Percentiles rank a stretch among this genome's conserved stretches.
These are phyloP conservation scores for Limnothrissa miodon DNA, from an alignment of 2,113 vertebrate genomes.

Conservation along the genomic window DNA sequence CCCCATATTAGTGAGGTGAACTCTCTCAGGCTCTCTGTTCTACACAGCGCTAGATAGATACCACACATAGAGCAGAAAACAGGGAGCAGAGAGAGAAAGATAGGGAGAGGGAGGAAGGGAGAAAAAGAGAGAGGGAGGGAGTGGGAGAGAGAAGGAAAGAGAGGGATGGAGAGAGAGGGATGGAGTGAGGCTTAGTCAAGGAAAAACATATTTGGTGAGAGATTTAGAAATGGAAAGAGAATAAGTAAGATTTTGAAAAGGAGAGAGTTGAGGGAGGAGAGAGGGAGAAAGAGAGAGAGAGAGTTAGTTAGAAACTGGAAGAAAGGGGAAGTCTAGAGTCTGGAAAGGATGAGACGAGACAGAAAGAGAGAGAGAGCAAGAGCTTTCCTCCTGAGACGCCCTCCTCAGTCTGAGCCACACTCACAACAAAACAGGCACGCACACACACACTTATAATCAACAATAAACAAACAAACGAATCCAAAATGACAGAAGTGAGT, in stretches of 20 bases:
- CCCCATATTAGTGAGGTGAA: not conserved
- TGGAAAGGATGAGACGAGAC: too few relatives aligned
- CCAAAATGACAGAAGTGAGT: not conserved
- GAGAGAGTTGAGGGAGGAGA: not conserved
- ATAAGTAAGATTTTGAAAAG: too few relatives aligned
- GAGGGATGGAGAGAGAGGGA: constrained; percentile 10
- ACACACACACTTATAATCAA: not conserved
- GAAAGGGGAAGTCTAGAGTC: too few relatives aligned
- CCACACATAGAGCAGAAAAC: too few relatives aligned
- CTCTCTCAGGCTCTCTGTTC: not conserved
- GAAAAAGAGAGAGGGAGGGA: too few relatives aligned
- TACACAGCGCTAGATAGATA: too few relatives aligned
- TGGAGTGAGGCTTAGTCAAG: too few relatives aligned
- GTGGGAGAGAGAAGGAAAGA: constrained; percentile 14
- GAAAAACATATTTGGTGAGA: too few relatives aligned
- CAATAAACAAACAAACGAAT: not conserved
- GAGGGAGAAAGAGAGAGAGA: not conserved
- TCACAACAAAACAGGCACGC: too few relatives aligned
- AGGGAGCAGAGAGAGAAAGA: not conserved
- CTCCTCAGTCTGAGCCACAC: not conserved
- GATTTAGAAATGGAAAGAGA: not conserved
- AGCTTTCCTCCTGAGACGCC: constrained; percentile 29
- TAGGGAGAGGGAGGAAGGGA: too few relatives aligned
- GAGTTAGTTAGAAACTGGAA: too few relatives aligned
- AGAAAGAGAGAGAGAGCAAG: constrained; percentile 29